Base-by-base conservation (phyloP, 1,140 invertebrate genomes). In the Pseudomyrmex sp. region DNA sequence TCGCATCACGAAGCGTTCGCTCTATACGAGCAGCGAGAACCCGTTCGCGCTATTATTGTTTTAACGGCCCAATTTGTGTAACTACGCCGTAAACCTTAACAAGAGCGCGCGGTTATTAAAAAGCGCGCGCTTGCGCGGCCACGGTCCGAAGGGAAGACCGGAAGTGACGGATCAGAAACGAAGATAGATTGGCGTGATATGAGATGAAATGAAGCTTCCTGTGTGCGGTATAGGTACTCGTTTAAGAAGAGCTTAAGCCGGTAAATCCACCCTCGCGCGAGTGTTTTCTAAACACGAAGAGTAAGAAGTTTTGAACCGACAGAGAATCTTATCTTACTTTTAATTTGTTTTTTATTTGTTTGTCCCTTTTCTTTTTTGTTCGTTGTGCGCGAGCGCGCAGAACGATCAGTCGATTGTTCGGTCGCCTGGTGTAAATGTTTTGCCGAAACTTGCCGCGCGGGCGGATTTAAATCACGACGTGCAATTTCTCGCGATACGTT, bases 401-500 rank as follows among this genome's bases (percentile, higher is more conserved):
- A 7, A 35, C 35, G 54, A 56, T 46, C 13, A 46, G 50, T 46
- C 12, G 70, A 46, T 35, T 18, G 63, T 13, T 5, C 23, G 46
- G 20, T 61, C 9, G 20, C 23, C 1, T 20, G 52, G 15, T 59
- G 44, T 80, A 61, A 80, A 80, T 23, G 44, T 70, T 72, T 80
- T 46, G 76, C 20, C 66, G 46, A 50, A 80, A 70, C 54, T 72
- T 72, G 54, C 66, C 52, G 23, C 52, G n/a, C 18, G 35, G 5
- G 20, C 54, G 44, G 46, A 59, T 80, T 72, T 80, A 70, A 80
- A 80, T 80, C 76, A 80, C 76, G 52, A 69, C 54, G 44, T 3
- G 66, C 76, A 80, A 80, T 80, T 80, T 72, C 76, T 80, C 76
- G 76, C 76, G 65, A 79, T 70, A 69, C 56, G 66, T 80, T 80